These are phyloP conservation scores for Mirounga angustirostris DNA, from an alignment of 2,113 vertebrate species.

Conservation along the genomic window DNA sequence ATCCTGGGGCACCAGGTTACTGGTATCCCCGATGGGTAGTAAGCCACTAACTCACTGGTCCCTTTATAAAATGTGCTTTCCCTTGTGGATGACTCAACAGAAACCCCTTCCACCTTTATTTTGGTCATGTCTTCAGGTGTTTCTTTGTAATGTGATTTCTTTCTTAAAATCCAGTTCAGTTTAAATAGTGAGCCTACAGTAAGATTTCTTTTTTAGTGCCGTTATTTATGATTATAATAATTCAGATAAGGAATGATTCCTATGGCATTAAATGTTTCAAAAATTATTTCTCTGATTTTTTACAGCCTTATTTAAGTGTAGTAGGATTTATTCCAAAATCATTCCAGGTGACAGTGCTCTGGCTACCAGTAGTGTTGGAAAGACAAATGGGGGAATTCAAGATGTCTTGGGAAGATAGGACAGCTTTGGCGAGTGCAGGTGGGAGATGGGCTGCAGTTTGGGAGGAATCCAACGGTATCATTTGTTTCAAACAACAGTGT, in stretches of 20 bases:
- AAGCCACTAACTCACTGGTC: neutral
- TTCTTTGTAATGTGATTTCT: neutral
- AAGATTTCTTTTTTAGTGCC: neutral
- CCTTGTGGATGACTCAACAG: neutral
- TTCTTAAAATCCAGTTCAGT: slow-evolving; percentile 10
- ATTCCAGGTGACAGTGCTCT: neutral
- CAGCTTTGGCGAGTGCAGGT: neutral
- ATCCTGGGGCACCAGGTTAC: neutral
- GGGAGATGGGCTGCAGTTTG: accelerated
- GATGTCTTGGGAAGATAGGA: neutral
- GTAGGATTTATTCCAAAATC: neutral
- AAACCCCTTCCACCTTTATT: neutral
- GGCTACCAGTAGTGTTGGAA: neutral
- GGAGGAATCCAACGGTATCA: neutral
- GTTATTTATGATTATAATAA: neutral
- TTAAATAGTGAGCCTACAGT: neutral
- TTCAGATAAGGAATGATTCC: neutral
- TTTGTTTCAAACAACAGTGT: neutral
- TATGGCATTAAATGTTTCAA: neutral
- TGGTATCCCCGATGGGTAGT: neutral
- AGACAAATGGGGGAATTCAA: neutral
- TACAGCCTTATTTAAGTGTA: neutral
- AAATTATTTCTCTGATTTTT: slow-evolving; percentile 13
- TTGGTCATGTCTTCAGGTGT: neutral
- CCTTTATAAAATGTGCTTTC: slow-evolving; percentile 28